Evolutionary conservation across 2,888 invertebrate species (phyloP).

Genomic region (Brachyopa scutellaris): DNA sequence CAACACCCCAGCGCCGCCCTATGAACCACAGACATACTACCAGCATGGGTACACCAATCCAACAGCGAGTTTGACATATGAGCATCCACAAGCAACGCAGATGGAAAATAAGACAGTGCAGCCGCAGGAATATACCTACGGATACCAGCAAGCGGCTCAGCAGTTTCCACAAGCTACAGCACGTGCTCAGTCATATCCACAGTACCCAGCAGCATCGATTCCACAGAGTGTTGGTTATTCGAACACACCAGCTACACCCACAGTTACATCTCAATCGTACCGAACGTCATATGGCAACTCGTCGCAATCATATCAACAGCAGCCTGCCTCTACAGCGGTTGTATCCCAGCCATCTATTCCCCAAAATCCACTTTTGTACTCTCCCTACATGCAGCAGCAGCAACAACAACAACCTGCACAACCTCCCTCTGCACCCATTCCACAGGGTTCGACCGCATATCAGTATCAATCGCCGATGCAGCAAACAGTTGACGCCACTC

Average conservation of each 20-base stretch:
- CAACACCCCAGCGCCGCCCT: constrained; percentile 79
- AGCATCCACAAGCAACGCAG: constrained; percentile 73
- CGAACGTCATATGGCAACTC: neutral
- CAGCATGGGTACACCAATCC: constrained; percentile 38
- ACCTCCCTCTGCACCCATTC: constrained; percentile 4
- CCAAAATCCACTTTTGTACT: constrained; percentile 46
- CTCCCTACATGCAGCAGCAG: constrained; percentile 46
- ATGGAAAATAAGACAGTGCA: constrained; percentile 76
- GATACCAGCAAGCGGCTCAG: constrained; percentile 13
- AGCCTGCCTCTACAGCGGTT: neutral
- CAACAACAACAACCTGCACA: neutral
- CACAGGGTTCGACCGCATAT: constrained; percentile 6
- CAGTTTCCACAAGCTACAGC: neutral
- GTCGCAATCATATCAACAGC: constrained; percentile 45
- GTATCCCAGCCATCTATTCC: constrained; percentile 30
- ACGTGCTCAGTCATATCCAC: constrained; percentile 1
- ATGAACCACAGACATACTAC: constrained; percentile 69
- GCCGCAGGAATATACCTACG: constrained; percentile 69
- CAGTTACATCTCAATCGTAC: constrained; percentile 8
- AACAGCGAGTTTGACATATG: neutral
- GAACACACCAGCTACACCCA: constrained; percentile 71
- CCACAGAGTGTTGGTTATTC: constrained; percentile 39
- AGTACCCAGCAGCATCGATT: constrained; percentile 10
- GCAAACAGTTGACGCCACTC: neutral
- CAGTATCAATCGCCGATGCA: constrained; percentile 16